phyloP scores from a whole-genome alignment of 1,140 invertebrate species.

The Hylaeus anthracinus region DNA sequence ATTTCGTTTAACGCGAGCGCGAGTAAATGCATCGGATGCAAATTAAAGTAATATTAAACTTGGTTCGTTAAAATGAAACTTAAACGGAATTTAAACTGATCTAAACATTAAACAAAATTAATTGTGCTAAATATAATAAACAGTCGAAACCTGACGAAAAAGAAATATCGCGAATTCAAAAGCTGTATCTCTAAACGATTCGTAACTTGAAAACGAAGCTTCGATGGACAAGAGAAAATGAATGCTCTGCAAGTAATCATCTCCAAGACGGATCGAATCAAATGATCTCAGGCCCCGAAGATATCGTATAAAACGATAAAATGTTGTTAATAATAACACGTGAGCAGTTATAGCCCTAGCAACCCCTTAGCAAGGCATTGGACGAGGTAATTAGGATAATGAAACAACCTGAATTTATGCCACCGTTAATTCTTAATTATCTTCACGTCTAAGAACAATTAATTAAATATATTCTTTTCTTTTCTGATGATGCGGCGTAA shows the following conservation, averaged over 20 bases:
- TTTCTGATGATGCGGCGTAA: not conserved
- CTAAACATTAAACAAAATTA: too few species aligned
- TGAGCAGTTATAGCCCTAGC: constrained; percentile 7
- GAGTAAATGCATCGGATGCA: too few species aligned
- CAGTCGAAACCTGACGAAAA: too few species aligned
- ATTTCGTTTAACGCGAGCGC: too few species aligned
- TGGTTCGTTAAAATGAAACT: too few species aligned
- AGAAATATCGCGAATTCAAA: not conserved
- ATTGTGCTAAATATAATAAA: too few species aligned
- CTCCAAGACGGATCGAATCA: not conserved
- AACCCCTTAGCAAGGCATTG: constrained; percentile 24
- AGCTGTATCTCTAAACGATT: not conserved
- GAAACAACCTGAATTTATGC: constrained; percentile 7
- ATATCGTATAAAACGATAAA: not conserved
- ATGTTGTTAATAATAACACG: constrained; percentile 17
- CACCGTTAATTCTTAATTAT: constrained; percentile 16
- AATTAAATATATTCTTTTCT: not conserved
- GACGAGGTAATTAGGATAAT: constrained; percentile 5
- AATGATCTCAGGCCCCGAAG: not conserved
- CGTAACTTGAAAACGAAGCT: not conserved
- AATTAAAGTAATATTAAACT: too few species aligned
- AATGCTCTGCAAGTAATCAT: not conserved
- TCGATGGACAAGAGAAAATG: not conserved
- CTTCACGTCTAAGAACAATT: not conserved
- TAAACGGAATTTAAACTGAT: too few species aligned